Conservation (phyloP, 2,113 vertebrate species). For the Pithys albifrons region DNA sequence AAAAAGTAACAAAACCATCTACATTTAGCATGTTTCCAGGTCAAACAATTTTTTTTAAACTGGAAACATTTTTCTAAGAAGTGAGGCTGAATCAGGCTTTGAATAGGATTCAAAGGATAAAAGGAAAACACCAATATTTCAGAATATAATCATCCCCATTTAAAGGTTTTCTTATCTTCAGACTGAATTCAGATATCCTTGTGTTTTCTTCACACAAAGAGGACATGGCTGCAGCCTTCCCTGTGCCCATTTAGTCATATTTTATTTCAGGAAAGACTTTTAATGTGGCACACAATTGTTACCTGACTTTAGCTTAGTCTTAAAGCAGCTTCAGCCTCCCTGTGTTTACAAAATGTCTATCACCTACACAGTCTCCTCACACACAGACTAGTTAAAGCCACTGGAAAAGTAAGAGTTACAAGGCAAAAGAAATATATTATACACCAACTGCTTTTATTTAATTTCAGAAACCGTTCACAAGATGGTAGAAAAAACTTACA, state of each 20-base stretch:
- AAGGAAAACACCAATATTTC: background rate
- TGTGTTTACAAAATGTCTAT: background rate
- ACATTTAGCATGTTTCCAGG: background rate
- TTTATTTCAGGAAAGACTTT: background rate
- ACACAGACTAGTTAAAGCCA: conserved; percentile 29
- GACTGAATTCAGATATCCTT: background rate
- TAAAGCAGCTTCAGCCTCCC: conserved; percentile 27
- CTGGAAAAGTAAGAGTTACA: conserved; percentile 71
- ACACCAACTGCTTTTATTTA: conserved; percentile 83
- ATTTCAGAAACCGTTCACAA: conserved; percentile 80
- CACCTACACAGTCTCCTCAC: background rate
- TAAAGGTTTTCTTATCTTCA: background rate
- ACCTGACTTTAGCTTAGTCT: background rate
- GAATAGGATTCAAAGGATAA: background rate
- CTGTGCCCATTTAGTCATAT: background rate
- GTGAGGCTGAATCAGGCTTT: conserved; percentile 19
- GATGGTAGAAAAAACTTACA: conserved; percentile 78
- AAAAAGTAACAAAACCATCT: background rate
- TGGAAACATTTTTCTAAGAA: background rate
- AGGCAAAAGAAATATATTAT: conserved; percentile 72
- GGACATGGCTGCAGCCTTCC: background rate
- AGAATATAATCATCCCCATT: background rate
- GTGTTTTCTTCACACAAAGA: background rate
- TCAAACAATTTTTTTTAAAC: background rate
- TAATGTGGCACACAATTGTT: background rate